Evolutionary conservation across 2,888 invertebrate species (phyloP).

Genomic region (Eupsilia transversa): DNA sequence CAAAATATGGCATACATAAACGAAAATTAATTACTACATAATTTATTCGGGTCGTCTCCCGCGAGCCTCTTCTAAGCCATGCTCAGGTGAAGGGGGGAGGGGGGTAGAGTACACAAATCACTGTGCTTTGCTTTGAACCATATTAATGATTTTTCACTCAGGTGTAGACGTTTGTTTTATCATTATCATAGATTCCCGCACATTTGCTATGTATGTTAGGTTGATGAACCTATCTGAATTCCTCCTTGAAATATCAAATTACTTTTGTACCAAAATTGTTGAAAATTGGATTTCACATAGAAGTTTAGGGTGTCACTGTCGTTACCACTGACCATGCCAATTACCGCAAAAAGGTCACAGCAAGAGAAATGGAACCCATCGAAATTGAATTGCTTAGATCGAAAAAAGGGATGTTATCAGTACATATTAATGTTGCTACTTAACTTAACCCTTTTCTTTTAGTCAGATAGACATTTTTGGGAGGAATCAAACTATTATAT

Average conservation of each 20-base stretch:
- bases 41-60: constrained; percentile 35
- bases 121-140: constrained; percentile 23
- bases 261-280: not conserved
- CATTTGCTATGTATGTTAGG: not conserved
- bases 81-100: constrained; percentile 21
- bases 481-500: not conserved
- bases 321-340: not conserved
- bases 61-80: constrained; percentile 17
- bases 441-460: constrained; percentile 24
- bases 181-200: not conserved
- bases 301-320: not conserved
- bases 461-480: not conserved
- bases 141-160: constrained; percentile 39
- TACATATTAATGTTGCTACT: constrained; percentile 36
- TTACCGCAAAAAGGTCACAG: not conserved
- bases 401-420: constrained; percentile 28
- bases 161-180: not conserved
- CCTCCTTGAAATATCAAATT: not conserved
- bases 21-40: constrained; percentile 38
- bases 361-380: constrained; percentile 2
- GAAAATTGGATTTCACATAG: not conserved
- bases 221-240: not conserved
- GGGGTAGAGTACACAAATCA: constrained; percentile 38
- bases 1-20: constrained; percentile 22
- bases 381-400: not conserved